Percentiles rank a stretch among this genome's conserved stretches.
Evolutionary conservation across 2,888 invertebrate species (phyloP).

Genomic region (Conomelus anceps): DNA sequence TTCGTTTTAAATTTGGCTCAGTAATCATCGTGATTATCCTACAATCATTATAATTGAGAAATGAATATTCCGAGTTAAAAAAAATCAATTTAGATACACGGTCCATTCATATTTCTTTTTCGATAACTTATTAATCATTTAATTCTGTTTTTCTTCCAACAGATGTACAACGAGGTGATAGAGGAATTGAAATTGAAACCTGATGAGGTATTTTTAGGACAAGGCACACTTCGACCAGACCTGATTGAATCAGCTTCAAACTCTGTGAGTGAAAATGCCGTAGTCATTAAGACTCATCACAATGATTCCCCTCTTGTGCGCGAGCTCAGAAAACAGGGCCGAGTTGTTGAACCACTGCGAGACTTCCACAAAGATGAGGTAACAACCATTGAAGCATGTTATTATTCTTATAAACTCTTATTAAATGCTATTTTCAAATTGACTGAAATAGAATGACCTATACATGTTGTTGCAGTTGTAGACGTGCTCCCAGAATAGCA

Average conservation of each 20-base stretch:
- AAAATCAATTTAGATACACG: no score
- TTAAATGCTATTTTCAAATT: not conserved
- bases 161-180: conserved; percentile 83
- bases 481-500: no score
- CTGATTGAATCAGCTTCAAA: conserved; percentile 94
- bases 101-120: not conserved
- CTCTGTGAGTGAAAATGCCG: conserved; percentile 72
- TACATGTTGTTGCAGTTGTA: no score
- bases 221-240: conserved; percentile 95
- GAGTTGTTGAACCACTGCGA: conserved; percentile 94
- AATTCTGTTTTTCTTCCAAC: conserved; percentile 21
- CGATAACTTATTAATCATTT: not conserved
- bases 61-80: no score
- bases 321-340: conserved; percentile 52
- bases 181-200: conserved; percentile 80
- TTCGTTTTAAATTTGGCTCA: no score
- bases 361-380: conserved; percentile 99
- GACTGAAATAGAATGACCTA: no score
- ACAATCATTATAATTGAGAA: no score
- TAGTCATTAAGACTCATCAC: conserved; percentile 98
- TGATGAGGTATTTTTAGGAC: conserved; percentile 87
- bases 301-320: conserved; percentile 96
- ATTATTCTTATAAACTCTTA: not conserved
- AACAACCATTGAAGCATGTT: not conserved
- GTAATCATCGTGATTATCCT: no score